Conservation (phyloP, 2,797 vertebrate species). For the Emys orbicularis region DNA sequence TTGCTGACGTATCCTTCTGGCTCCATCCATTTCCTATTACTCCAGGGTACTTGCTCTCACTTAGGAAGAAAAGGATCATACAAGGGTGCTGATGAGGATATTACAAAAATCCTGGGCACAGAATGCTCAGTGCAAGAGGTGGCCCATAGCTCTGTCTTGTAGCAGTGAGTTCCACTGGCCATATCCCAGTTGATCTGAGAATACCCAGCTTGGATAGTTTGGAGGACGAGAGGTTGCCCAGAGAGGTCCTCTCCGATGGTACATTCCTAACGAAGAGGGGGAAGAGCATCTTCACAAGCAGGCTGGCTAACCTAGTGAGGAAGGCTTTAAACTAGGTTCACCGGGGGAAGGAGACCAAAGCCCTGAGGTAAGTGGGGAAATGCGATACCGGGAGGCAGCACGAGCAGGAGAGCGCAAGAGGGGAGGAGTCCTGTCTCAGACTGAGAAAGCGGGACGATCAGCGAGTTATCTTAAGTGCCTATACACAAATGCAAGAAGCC, state of each 20-base stretch:
- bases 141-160: not conserved
- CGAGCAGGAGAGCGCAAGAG: no score
- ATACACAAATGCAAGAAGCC: no score
- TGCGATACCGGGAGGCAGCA: no score
- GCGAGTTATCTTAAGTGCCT: no score
- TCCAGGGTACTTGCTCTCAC: not conserved
- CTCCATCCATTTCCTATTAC: not conserved
- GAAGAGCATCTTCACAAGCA: no score
- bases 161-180: not conserved
- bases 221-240: not conserved
- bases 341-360: no score
- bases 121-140: not conserved
- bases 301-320: no score
- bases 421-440: no score
- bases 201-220: not conserved
- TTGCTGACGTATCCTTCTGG: not conserved
- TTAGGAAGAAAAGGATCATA: not conserved
- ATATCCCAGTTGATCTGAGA: not conserved
- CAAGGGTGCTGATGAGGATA: not conserved
- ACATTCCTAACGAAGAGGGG: not conserved
- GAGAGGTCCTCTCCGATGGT: not conserved
- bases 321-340: no score
- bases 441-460: no score
- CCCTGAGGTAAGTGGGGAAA: no score
- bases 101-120: not conserved